Evolutionary conservation across 2,888 invertebrate genomes (phyloP).

Genomic region (Ennomos erosarius): DNA sequence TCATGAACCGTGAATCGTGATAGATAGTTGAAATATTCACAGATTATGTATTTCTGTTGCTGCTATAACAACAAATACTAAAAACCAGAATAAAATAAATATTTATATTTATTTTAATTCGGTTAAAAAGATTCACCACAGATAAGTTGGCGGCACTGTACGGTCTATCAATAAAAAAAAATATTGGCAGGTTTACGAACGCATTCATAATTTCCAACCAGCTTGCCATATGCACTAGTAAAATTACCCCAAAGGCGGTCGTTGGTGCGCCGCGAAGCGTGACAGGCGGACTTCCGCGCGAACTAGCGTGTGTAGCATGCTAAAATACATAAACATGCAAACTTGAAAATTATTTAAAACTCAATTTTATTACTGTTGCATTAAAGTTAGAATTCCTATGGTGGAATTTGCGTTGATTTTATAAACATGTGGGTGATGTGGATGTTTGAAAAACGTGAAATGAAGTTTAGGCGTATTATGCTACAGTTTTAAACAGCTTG

Average conservation of each 20-base stretch:
- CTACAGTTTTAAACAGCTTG: constrained; percentile 16
- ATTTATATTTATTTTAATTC: no score
- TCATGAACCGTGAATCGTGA: no score
- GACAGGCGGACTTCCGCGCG: constrained; percentile 53
- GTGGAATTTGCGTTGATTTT: not conserved
- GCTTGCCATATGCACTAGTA: constrained; percentile 32
- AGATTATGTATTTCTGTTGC: no score
- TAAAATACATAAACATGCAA: constrained; percentile 14
- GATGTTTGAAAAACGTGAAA: constrained; percentile 10
- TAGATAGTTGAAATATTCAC: no score
- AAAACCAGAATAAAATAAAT: no score
- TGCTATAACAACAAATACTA: no score
- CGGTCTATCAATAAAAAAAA: not conserved
- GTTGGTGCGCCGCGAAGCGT: constrained; percentile 39
- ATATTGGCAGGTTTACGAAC: constrained; percentile 4
- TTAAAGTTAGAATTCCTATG: constrained; percentile 18
- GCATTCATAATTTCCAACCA: constrained; percentile 1
- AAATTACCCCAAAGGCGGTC: constrained; percentile 36
- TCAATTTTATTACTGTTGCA: not conserved
- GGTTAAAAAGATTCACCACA: no score
- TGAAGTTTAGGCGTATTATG: constrained; percentile 7
- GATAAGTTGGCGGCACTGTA: no score
- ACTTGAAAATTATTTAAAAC: not conserved
- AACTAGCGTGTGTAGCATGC: constrained; percentile 42
- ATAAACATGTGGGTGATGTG: constrained; percentile 10